phyloP scores from a whole-genome alignment of 2,113 vertebrate species.

The Oryctolagus cuniculus region DNA sequence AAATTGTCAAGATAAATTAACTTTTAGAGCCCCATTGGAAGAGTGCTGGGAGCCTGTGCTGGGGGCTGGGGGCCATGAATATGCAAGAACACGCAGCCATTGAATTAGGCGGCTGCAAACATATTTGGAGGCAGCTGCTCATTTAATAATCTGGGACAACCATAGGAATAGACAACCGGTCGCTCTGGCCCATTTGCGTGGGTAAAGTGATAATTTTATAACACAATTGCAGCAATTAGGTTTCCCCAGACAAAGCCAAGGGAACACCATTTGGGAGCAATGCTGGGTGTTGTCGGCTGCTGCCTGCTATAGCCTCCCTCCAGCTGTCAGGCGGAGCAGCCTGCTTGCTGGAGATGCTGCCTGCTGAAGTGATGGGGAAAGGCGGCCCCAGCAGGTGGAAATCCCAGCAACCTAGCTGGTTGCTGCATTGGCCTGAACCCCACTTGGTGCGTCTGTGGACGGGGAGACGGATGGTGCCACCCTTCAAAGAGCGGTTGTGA shows the following conservation, averaged over 20 bases:
- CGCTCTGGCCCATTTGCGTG: slow-evolving; percentile 83
- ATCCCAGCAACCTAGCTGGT: neutral
- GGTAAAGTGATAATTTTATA: slow-evolving; percentile 87
- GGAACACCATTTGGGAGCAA: slow-evolving; percentile 76
- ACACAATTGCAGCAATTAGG: slow-evolving; percentile 85
- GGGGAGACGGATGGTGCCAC: neutral
- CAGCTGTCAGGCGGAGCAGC: slow-evolving; percentile 11
- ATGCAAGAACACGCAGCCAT: slow-evolving; percentile 84
- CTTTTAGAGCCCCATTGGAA: slow-evolving; percentile 79
- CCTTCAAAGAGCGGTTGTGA: neutral
- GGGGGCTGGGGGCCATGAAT: slow-evolving; percentile 80
- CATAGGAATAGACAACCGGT: slow-evolving; percentile 82
- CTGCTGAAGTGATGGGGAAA: neutral
- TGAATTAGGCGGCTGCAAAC: slow-evolving; percentile 86
- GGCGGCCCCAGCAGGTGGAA: neutral
- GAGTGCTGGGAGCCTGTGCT: slow-evolving; percentile 56
- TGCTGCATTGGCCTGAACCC: neutral
- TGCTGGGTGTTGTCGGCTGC: slow-evolving; percentile 54
- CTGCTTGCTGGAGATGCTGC: neutral
- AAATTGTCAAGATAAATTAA: slow-evolving; percentile 84
- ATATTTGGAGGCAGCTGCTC: slow-evolving; percentile 88
- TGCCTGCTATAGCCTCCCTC: neutral
- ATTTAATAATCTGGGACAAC: slow-evolving; percentile 88
- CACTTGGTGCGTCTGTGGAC: neutral
- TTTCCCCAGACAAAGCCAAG: slow-evolving; percentile 82